phyloP scores from a whole-genome alignment of 2,888 invertebrate genomes.

The Lissonota sp. region DNA sequence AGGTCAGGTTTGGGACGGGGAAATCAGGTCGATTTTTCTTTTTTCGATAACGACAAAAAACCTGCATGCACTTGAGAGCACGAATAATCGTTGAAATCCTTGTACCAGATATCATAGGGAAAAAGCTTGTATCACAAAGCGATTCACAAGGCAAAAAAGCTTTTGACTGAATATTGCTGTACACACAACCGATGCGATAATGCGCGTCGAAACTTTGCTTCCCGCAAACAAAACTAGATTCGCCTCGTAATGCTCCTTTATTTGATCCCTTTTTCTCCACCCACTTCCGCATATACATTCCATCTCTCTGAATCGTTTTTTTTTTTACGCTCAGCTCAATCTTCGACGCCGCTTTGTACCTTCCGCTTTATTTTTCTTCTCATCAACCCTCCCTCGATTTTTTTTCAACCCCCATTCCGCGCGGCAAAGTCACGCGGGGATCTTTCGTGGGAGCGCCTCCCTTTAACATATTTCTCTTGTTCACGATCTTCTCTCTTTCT shows the following conservation, averaged over 20 bases:
- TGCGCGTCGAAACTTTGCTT: conserved; percentile 30
- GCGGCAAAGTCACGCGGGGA: conserved; percentile 41
- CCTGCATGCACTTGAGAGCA: no score
- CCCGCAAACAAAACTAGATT: conserved; percentile 59
- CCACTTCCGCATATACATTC: conserved; percentile 43
- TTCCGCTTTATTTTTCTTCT: not conserved
- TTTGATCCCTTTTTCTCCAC: conserved; percentile 54
- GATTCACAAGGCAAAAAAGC: not conserved
- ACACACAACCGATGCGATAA: conserved; percentile 32
- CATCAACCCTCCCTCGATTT: conserved; percentile 1
- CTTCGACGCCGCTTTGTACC: conserved; percentile 17
- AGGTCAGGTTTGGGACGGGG: no score
- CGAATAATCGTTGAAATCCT: no score
- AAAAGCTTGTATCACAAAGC: no score
- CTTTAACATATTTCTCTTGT: conserved; percentile 46
- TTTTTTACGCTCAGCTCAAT: conserved; percentile 29
- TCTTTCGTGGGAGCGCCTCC: conserved; percentile 8
- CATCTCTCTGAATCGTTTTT: conserved; percentile 2
- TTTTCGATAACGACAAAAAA: no score
- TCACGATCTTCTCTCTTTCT: not conserved
- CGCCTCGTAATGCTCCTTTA: conserved; percentile 61
- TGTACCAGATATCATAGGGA: no score
- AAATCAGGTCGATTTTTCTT: no score
- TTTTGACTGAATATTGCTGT: not conserved
- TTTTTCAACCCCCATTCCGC: conserved; percentile 4